Base-by-base conservation (phyloP, 2,797 vertebrate species). In the Columba guinea region DNA sequence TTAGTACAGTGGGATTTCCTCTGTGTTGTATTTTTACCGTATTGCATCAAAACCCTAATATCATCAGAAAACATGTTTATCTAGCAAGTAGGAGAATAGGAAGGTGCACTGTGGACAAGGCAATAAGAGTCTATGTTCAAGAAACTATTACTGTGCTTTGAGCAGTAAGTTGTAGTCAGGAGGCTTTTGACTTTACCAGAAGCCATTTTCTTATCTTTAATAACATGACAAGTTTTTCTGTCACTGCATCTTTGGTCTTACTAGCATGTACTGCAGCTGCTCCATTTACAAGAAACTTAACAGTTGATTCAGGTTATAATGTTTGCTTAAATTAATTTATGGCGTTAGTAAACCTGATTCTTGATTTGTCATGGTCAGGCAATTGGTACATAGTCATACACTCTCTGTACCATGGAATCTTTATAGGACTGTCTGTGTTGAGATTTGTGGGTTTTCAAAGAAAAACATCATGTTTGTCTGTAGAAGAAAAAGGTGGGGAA, bases 201-300 rank as follows among this genome's bases (percentile, higher is more conserved):
- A 84, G 18, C 12, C 5, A 9, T 69, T 78, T 92, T 84, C 51
- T 65, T 80, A 17, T 32, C 13, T 79, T 53, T 56, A 48, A 28
- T 56, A 68, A 28, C 3, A 4, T 53, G 24, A 5, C 26, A 37
- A 2, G 14, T 58, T 75, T 77, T 87, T 68, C 23, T 90, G 37
- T 37, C 1, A 1, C 51, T 0, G 0, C 39, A 10, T 78, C 23
- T 49, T 59, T 79, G 37, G 1, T 85, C 28, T 83, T 64, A 14
- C 22, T 64, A 39, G 28, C 16, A 32, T 11, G 5, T 56, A 22
- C 0, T 11, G 18, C 37, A 92, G 27, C 21, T 68, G 7, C 11
- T 55, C 24, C 6, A 26, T 60, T 74, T 41, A 37, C 7, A 28
- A 28, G 52, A 65, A 58, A 44, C 19, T 32, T 74, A 34, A 23